These are phyloP conservation scores for Semaprochilodus insignis DNA, from an alignment of 2,797 vertebrate species.

Conservation along the genomic window DNA sequence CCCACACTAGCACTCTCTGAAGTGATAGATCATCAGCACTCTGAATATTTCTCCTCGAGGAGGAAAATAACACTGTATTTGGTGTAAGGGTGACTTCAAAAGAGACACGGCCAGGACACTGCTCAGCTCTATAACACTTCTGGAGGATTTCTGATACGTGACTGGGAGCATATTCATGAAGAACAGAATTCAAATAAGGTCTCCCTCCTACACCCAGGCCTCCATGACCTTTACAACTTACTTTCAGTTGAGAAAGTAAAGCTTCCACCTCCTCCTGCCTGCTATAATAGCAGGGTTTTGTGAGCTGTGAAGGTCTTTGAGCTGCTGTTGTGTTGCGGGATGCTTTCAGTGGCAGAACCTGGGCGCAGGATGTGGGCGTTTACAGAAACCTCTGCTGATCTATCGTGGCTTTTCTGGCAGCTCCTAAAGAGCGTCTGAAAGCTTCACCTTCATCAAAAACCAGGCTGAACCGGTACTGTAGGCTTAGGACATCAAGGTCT, in stretches of 20 bases:
- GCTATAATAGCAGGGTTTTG: slow-evolving; percentile 36
- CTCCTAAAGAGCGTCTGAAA: slow-evolving; percentile 59
- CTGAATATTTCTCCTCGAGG: slow-evolving; percentile 13
- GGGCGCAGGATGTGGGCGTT: slow-evolving; percentile 60
- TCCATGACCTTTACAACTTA: slow-evolving; percentile 49
- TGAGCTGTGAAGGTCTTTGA: slow-evolving; percentile 41
- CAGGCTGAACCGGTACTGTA: slow-evolving; percentile 54
- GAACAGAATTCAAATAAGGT: slow-evolving; percentile 25
- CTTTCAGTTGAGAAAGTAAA: slow-evolving; percentile 45
- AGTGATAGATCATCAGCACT: neutral
- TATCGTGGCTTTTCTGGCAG: slow-evolving; percentile 60
- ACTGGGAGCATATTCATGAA: slow-evolving; percentile 10
- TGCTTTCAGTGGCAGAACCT: slow-evolving; percentile 61
- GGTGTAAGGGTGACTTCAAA: slow-evolving; percentile 19
- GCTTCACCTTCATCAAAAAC: slow-evolving; percentile 43
- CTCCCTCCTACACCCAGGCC: slow-evolving; percentile 30
- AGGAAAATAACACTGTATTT: slow-evolving; percentile 18
- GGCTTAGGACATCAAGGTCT: slow-evolving; percentile 42
- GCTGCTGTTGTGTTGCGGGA: slow-evolving; percentile 55
- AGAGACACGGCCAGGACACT: neutral
- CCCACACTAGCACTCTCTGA: neutral
- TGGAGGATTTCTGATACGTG: neutral
- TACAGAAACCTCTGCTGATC: slow-evolving; percentile 68
- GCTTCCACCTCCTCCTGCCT: slow-evolving; percentile 49
- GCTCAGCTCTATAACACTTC: neutral